Evolutionary conservation across 1,140 invertebrate species (phyloP), one percentile per base, ranked within the genome.

Genomic region (Drosophila sucinea): DNA sequence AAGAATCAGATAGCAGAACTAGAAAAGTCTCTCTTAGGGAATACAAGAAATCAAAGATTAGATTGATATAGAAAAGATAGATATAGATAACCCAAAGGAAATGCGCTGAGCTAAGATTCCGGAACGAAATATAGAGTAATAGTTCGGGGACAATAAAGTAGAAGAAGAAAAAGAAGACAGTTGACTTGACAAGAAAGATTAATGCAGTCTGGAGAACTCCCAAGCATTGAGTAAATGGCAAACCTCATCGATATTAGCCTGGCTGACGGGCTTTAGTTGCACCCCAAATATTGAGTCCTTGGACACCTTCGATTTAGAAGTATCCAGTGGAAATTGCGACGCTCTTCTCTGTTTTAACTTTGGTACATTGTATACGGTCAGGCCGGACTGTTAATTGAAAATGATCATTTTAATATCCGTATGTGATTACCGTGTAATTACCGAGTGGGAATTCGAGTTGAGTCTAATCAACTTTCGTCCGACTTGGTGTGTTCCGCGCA

Each of bases 231-330:
- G 4, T 35, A 38, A 35, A 69, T 47, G 54, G 63, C 77, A 60
- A 80, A 82, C 79, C 79, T 81, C 75, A 63, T 76, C 47, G 25
- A 11, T 35, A 51, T 4, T 23, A 62, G 62, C 47, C 56, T 85
- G 44, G 51, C 60, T 68, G 3, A 76, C 56, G n/a, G 77, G 82
- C 32, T 68, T 65, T 58, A 89, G 73, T 27, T 70, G 60, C 7
- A 89, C 77, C 58, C 80, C 79, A 72, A 89, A 89, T 32, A 86
- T 76, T 1, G 44, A 51, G 35, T 73, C 73, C 67, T 80, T 77
- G 4, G 63, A 40, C 30, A 74, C 61, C 55, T 70, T 78, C 25
- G 57, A 40, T 35, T 73, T 44, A 8, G 32, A 29, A 55, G 29
- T 58, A 33, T 73, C 67, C 44, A 38, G 8, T 0, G 51, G 27